Base-by-base conservation (phyloP, 2,888 invertebrate genomes). In the Ecdyonurus torrentis region DNA sequence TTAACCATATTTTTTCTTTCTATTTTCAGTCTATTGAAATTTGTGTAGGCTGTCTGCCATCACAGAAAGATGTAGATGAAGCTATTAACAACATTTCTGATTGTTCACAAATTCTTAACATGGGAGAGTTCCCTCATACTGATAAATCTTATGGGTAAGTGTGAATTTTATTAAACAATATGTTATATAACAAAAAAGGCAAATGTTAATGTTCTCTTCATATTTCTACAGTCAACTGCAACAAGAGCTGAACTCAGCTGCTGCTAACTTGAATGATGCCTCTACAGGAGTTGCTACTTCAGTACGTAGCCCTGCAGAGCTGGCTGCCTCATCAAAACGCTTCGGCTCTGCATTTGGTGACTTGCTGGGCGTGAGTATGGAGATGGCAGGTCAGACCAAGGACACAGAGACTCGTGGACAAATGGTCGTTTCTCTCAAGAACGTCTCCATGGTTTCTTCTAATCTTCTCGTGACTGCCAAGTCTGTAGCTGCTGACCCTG, bases 31-130 rank as follows among this genome's bases (percentile, higher is more conserved):
- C 87, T 1, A 74, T 87, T 61, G 83, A 83, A 69, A 81, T 80
- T 67, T 85, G 86, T 67, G 83, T 96, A 62, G 87, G 88, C 67
- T 91, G 91, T 66, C 81, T 97, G 58, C 96, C 97, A 0, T 94
- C 95, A 0, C 94, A 96, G 73, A 85, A 87, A 62, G 95, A 96
- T 72, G 87, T 98, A n/a, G 96, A 97, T 72, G 83, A 85, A 22
- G 91, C 92, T 0, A 83, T 94, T 68, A 83, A 85, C 66, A 86
- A 84, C 69, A 91, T 96, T 67, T 86, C 84, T 65, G 86, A 88
- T 63, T 74, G 75, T 25, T 76, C 76, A 60, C 83, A 88, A 69
- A 82, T 86, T 15, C 78, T 93, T 22, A 83, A 85, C 67, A 81
- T 81, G 73, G 83, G 83, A 53, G 84, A 87, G 71, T 90, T 89